A percentile compares a stretch with the other conserved stretches of the same genome.
Conservation (phyloP, 2,888 invertebrate species). For the Eulithis prunata region DNA sequence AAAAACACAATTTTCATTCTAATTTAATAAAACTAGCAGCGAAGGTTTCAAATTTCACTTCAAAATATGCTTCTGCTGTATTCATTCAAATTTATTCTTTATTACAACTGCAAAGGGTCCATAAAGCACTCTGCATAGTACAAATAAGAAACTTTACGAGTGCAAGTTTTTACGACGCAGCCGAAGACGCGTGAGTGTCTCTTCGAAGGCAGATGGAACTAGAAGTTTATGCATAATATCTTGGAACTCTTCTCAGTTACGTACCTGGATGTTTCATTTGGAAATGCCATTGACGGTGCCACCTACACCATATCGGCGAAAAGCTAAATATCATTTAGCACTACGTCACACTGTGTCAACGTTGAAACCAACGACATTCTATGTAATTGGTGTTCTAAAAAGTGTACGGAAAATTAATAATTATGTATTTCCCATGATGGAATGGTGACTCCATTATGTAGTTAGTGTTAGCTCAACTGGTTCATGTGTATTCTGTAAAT, state of each 20-base stretch:
- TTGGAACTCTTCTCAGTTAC: slow-evolving; percentile 8
- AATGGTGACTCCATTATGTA: too few species aligned
- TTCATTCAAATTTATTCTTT: slow-evolving; percentile 17
- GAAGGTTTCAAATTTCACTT: slow-evolving; percentile 7
- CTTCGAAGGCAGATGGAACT: slow-evolving; percentile 13
- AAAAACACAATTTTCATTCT: neutral
- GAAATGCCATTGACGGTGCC: neutral
- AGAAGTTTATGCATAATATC: slow-evolving; percentile 19
- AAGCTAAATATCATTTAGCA: too few species aligned
- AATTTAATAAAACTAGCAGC: slow-evolving; percentile 9
- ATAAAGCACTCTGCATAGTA: slow-evolving; percentile 16
- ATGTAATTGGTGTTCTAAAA: too few species aligned
- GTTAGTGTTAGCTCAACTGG: too few species aligned
- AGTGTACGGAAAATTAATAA: too few species aligned
- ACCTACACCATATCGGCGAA: too few species aligned
- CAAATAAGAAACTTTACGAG: slow-evolving; percentile 25
- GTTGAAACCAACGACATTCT: too few species aligned
- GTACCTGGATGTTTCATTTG: neutral
- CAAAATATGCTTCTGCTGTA: slow-evolving; percentile 1
- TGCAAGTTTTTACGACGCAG: slow-evolving; percentile 26
- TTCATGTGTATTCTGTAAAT: too few species aligned
- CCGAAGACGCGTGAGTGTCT: slow-evolving; percentile 14
- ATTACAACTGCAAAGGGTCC: slow-evolving; percentile 16
- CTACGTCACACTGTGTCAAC: too few species aligned
- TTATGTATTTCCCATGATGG: too few species aligned